Conservation (phyloP, 2,113 vertebrate species). For the Calidris pugnax region DNA sequence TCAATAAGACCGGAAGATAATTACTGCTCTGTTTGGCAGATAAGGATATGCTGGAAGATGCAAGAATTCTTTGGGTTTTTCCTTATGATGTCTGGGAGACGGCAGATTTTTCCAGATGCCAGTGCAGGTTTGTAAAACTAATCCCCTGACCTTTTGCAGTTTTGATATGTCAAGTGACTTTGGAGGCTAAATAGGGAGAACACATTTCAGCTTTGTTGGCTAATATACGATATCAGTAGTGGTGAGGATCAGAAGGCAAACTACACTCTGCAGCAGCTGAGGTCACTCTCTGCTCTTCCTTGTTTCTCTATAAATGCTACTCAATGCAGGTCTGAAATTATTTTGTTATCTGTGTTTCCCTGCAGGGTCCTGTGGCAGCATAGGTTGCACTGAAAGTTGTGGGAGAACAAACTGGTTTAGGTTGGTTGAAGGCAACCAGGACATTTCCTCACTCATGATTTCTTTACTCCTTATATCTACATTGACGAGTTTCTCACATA, state of each 20-base stretch:
- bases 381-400: neutral
- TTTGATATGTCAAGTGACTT: neutral
- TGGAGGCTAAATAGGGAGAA: neutral
- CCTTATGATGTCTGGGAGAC: neutral
- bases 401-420: neutral
- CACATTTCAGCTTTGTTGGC: neutral
- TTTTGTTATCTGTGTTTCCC: neutral
- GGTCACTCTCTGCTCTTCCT: neutral
- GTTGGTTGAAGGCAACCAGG: neutral
- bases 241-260: neutral
- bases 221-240: neutral
- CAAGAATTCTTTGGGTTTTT: neutral
- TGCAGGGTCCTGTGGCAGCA: neutral
- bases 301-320: neutral
- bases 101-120: neutral
- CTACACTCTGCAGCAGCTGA: neutral
- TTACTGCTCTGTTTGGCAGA: slow-evolving; percentile 32
- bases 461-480: neutral
- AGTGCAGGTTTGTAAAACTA: neutral
- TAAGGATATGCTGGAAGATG: slow-evolving; percentile 11
- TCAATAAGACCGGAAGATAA: slow-evolving; percentile 35
- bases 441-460: neutral
- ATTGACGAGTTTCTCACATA: neutral
- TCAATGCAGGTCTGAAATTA: neutral
- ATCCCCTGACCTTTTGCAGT: neutral